Percentiles rank a stretch among this genome's conserved stretches.
Conservation (phyloP, 1,140 invertebrate species). For the Ceratosolen fusciceps region DNA sequence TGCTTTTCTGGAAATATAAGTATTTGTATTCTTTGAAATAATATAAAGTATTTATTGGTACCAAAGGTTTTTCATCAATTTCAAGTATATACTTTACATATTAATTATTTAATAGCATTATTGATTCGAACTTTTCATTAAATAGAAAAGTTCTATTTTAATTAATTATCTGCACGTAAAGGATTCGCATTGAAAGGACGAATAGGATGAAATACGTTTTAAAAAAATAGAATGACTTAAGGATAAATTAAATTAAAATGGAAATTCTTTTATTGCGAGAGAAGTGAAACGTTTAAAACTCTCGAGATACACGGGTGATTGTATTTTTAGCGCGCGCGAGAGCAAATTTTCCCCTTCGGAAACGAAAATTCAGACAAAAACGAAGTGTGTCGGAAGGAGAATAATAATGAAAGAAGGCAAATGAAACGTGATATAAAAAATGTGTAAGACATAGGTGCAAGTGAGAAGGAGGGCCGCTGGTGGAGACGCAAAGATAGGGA, state of each 20-base stretch:
- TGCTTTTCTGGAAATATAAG: no score
- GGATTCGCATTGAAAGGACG: not conserved
- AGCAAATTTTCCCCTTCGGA: constrained; percentile 12
- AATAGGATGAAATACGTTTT: not conserved
- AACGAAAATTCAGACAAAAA: constrained; percentile 14
- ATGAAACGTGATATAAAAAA: not conserved
- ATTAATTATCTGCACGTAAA: not conserved
- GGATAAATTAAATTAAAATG: not conserved
- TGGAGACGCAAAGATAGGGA: no score
- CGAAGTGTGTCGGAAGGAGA: not conserved
- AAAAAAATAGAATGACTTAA: not conserved
- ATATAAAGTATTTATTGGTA: no score
- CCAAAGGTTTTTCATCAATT: no score
- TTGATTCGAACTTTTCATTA: no score
- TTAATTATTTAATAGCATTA: not conserved
- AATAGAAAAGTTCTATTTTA: no score
- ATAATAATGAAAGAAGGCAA: not conserved
- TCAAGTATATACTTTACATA: not conserved
- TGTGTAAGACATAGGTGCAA: not conserved
- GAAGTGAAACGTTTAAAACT: not conserved
- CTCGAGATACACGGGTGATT: not conserved
- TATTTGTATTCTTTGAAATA: no score
- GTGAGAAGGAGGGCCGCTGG: not conserved
- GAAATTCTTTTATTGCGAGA: not conserved
- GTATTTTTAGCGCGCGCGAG: not conserved